phyloP scores from a whole-genome alignment of 2,888 invertebrate species.

The Loripinus fragilis region DNA sequence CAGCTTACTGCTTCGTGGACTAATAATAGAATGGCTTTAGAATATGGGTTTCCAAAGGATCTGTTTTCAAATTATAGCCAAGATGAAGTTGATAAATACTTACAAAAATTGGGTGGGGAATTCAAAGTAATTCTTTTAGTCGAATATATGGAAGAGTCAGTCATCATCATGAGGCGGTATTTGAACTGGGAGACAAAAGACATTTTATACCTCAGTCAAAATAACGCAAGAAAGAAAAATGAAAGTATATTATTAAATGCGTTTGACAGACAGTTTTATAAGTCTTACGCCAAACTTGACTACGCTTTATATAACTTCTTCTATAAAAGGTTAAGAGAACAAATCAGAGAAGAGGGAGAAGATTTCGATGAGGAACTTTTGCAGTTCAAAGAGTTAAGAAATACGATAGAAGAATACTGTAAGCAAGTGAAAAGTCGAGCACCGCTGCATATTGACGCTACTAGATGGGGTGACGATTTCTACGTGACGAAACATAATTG shows the following conservation, averaged over 20 bases:
- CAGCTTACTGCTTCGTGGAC: conserved; percentile 43
- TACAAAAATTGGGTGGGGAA: conserved; percentile 58
- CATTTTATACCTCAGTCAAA: conserved; percentile 58
- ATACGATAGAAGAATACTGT: conserved; percentile 49
- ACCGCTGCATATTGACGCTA: conserved; percentile 25
- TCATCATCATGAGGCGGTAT: conserved; percentile 61
- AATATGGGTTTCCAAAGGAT: conserved; percentile 58
- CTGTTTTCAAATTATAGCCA: conserved; percentile 39
- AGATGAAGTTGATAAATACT: conserved; percentile 44
- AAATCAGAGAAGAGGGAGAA: conserved; percentile 50
- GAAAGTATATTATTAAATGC: conserved; percentile 36
- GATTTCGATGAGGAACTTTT: conserved; percentile 55
- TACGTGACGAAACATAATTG: conserved; percentile 38
- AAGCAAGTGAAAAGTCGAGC: conserved; percentile 1
- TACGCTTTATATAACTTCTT: conserved; percentile 48
- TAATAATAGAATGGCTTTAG: conserved; percentile 61
- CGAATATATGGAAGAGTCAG: conserved; percentile 68
- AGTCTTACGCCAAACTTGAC: conserved; percentile 41
- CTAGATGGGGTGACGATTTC: conserved; percentile 48
- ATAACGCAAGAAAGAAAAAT: conserved; percentile 47
- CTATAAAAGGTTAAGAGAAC: conserved; percentile 39
- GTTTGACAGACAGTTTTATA: conserved; percentile 47
- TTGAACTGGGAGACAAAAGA: conserved; percentile 65
- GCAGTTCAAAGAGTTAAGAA: conserved; percentile 49
- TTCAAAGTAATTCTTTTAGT: conserved; percentile 66